Conservation (phyloP, 2,113 vertebrate species). For the Misgurnus anguillicaudatus region DNA sequence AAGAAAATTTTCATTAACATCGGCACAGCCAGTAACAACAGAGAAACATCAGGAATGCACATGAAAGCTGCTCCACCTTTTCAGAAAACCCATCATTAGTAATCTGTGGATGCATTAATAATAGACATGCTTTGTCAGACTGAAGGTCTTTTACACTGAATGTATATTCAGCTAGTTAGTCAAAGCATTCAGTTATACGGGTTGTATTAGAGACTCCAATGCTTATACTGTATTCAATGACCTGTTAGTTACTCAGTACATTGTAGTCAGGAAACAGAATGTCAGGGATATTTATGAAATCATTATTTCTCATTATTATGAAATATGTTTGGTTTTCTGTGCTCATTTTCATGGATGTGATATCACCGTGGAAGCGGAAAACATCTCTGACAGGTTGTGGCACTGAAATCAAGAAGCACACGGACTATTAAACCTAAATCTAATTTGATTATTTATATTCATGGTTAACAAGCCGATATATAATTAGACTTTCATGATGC, state of each 20-base stretch:
- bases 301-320: conserved; percentile 62
- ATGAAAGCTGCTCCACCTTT: no score
- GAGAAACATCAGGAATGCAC: no score
- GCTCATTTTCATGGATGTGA: conserved; percentile 19
- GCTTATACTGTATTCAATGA: conserved; percentile 31
- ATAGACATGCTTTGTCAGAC: background rate
- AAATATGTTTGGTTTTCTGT: conserved; percentile 7
- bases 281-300: conserved; percentile 53
- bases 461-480: conserved; percentile 49
- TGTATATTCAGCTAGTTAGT: background rate
- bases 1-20: no score
- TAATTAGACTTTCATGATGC: conserved; percentile 36
- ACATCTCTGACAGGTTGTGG: conserved; percentile 58
- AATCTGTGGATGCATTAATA: background rate
- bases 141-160: background rate
- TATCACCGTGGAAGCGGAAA: conserved; percentile 45
- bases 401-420: conserved; percentile 55
- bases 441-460: conserved; percentile 61
- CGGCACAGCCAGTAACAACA: no score
- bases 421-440: conserved; percentile 53
- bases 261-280: conserved; percentile 25
- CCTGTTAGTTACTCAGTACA: conserved; percentile 50
- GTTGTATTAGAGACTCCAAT: background rate
- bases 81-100: no score
- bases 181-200: background rate